These are phyloP conservation scores for Ivindomyrus marchei DNA, from an alignment of 2,113 vertebrate species.

Conservation along the genomic window DNA sequence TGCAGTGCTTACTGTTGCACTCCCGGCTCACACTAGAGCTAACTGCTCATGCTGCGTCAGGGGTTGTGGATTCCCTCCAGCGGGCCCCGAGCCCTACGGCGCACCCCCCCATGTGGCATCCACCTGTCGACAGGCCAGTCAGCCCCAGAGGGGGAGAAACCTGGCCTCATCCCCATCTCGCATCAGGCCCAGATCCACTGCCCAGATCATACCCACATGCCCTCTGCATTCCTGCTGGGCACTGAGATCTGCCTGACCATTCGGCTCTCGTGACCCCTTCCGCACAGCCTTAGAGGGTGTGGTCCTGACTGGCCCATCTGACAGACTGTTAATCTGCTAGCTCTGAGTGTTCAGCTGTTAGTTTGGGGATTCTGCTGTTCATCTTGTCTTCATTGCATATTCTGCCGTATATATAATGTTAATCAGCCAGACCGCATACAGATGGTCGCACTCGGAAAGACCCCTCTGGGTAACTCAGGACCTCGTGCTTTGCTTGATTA, in stretches of 20 bases:
- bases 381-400: not conserved
- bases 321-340: not conserved
- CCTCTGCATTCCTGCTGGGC: not conserved
- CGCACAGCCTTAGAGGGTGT: not conserved
- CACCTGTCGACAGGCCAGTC: not conserved
- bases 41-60: not conserved
- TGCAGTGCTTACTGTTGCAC: not conserved
- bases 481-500: not conserved
- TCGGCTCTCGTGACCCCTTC: not conserved
- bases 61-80: not conserved
- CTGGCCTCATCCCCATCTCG: not conserved
- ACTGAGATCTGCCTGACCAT: not conserved
- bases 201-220: not conserved
- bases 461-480: not conserved
- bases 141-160: not conserved
- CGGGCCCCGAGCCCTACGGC: not conserved
- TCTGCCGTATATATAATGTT: not conserved
- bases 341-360: not conserved
- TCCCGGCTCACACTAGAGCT: not conserved
- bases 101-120: not conserved
- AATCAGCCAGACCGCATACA: not conserved
- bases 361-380: not conserved
- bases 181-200: not conserved
- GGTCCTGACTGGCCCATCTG: not conserved
- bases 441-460: not conserved